These are phyloP conservation scores for Hesperia comma DNA, from an alignment of 2,888 invertebrate species.

Conservation along the genomic window DNA sequence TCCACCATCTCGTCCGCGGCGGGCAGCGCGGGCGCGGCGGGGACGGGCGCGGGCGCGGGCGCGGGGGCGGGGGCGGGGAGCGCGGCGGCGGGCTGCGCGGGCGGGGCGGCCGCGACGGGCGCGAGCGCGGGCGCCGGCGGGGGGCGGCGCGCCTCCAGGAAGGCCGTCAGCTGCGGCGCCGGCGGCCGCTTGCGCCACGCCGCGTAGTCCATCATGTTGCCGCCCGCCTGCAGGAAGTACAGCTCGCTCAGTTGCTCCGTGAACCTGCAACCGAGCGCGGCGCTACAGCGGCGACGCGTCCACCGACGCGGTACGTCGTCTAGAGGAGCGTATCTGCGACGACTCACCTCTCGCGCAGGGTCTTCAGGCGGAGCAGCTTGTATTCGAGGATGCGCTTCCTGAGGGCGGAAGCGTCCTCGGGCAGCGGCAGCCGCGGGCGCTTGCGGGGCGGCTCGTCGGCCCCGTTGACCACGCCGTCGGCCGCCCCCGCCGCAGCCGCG, in stretches of 20 bases:
- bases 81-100: constrained; percentile 65
- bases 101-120: constrained; percentile 87
- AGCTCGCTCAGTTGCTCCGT: constrained; percentile 92
- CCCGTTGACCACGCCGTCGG: constrained; percentile 52
- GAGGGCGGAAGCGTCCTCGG: constrained; percentile 67
- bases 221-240: constrained; percentile 93
- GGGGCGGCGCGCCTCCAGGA: constrained; percentile 89
- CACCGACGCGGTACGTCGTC: constrained; percentile 24
- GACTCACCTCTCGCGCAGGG: constrained; percentile 85
- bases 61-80: constrained; percentile 88
- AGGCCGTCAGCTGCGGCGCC: constrained; percentile 88
- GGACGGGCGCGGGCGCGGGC: constrained; percentile 84
- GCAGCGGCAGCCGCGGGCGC: constrained; percentile 55
- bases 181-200: constrained; percentile 93
- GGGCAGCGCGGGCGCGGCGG: constrained; percentile 76
- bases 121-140: constrained; percentile 81
- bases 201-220: constrained; percentile 94
- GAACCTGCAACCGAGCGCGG: constrained; percentile 74
- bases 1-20: constrained; percentile 70
- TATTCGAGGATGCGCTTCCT: constrained; percentile 88
- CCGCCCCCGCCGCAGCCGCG: constrained; percentile 47
- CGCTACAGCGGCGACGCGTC: constrained; percentile 41
- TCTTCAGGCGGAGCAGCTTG: constrained; percentile 87
- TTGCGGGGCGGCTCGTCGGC: constrained; percentile 67
- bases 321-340: not conserved